Base-by-base conservation (phyloP, 2,113 vertebrate species). In the Hippocampus abdominalis region DNA sequence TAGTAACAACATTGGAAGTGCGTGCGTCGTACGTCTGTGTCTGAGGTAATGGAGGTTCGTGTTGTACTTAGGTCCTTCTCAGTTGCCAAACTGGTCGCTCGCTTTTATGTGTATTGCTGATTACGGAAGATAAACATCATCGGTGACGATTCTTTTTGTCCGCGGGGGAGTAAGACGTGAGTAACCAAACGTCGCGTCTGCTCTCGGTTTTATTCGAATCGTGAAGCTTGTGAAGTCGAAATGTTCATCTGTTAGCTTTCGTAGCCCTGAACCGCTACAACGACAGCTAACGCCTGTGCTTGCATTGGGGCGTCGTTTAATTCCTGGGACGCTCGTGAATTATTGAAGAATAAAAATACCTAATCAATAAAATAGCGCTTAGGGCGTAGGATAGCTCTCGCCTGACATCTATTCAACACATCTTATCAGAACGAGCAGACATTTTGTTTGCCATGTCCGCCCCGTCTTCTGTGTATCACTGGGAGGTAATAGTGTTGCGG, bases 1-100 rank as follows among this genome's bases (percentile, higher is more conserved):
- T 82, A 86, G 85, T 89, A 89, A 89, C 89, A 89, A 73, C 77
- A 77, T 81, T 65, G 15, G 70, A 29, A n/a, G 8, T 82, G 69
- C 86, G 78, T 84, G 84, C 59, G 27, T 84, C 81, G 81, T 57
- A 29, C 77, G 71, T 86, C 82, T 82, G 87, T 75, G 71, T 27
- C 56, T 16, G 67, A 11, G 79, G 72, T 84, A 89, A 86, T 88
- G 86, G 84, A 84, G 79, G 79, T 75, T 51, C 61, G 66, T 68
- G 44, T 39, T 69, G 63, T 59, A 32, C 60, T 80, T 68, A 70
- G 46, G 18, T 48, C 69, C 61, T 67, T 63, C 25, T 76, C 62
- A 68, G 78, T 73, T 79, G 81, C 64, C 71, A 60, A 68, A 72
- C 78, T 64, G 65, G 42, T n/a, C 68, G 64, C 51, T 74, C 23